phyloP scores from a whole-genome alignment of 2,888 invertebrate species.

The Harpalus rufipes region DNA sequence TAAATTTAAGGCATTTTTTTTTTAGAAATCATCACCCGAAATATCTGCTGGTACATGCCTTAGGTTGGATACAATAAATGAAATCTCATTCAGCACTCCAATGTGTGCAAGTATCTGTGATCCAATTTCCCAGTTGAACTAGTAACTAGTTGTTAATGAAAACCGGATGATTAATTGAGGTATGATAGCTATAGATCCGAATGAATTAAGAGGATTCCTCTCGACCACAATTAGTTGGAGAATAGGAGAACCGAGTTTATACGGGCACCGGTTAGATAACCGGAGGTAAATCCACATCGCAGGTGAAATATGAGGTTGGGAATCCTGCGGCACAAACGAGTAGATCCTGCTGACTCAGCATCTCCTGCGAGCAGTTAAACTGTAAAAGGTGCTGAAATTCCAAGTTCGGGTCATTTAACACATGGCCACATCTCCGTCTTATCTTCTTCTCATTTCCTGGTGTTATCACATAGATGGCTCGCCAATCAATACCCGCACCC shows the following conservation, averaged over 20 bases:
- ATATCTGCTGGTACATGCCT: too few relatives aligned
- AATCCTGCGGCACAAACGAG: constrained; percentile 32
- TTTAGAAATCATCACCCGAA: too few relatives aligned
- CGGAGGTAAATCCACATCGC: constrained; percentile 27
- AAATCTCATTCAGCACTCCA: too few relatives aligned
- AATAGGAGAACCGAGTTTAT: constrained; percentile 11
- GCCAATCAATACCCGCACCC: constrained; percentile 56
- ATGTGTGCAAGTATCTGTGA: too few relatives aligned
- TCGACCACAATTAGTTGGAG: constrained; percentile 8
- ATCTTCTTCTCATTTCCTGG: constrained; percentile 72
- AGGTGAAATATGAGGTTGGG: constrained; percentile 43
- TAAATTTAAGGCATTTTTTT: too few relatives aligned
- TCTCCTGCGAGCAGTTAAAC: constrained; percentile 48
- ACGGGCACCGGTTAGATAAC: background rate
- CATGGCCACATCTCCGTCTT: constrained; percentile 71
- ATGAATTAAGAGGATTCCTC: constrained; percentile 38
- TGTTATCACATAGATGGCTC: constrained; percentile 71
- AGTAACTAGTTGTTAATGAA: constrained; percentile 6
- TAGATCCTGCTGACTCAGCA: constrained; percentile 58
- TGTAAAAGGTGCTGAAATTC: constrained; percentile 62
- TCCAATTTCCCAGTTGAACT: background rate
- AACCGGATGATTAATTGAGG: constrained; percentile 6
- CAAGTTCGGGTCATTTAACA: constrained; percentile 71
- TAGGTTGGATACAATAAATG: too few relatives aligned
- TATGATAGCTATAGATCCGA: constrained; percentile 1